phyloP scores from a whole-genome alignment of 2,888 invertebrate genomes.

The Pelosia muscerda region DNA sequence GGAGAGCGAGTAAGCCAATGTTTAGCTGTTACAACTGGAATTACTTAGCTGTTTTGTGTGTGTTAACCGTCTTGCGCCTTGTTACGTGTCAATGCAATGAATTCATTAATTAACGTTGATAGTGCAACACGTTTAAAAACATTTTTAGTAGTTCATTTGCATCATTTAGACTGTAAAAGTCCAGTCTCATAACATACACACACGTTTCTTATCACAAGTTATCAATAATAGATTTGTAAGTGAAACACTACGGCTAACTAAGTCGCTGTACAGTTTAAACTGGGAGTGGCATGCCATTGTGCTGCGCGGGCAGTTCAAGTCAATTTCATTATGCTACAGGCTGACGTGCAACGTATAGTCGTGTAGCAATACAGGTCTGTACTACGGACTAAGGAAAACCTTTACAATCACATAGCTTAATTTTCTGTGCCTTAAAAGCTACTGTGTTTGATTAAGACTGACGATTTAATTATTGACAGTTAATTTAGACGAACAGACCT shows the following conservation, averaged over 20 bases:
- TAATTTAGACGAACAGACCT: neutral
- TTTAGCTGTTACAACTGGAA: conserved; percentile 40
- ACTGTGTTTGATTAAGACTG: conserved; percentile 15
- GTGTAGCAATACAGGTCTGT: neutral
- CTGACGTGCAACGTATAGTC: conserved; percentile 1
- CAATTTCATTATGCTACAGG: conserved; percentile 5
- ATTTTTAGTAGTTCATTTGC: neutral
- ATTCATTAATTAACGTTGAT: conserved; percentile 6
- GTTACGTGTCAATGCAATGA: conserved; percentile 38
- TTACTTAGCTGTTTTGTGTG: conserved; percentile 40
- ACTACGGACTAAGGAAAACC: neutral
- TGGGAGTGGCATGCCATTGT: conserved; percentile 12
- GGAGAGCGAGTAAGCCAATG: conserved; percentile 42
- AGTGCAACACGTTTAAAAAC: neutral
- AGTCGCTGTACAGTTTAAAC: conserved; percentile 7
- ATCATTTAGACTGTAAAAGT: neutral
- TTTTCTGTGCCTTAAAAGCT: conserved; percentile 15
- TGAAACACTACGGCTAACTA: neutral
- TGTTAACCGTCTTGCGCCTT: conserved; percentile 37
- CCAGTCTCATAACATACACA: neutral
- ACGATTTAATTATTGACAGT: conserved; percentile 12
- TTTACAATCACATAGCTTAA: conserved; percentile 18
- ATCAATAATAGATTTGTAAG: conserved; percentile 11
- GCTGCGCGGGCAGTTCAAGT: conserved; percentile 6
- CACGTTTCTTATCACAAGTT: conserved; percentile 4